A percentile compares a stretch with the other conserved stretches of the same genome.
phyloP scores from a whole-genome alignment of 2,888 invertebrate species.

The Apodemia hepburni region DNA sequence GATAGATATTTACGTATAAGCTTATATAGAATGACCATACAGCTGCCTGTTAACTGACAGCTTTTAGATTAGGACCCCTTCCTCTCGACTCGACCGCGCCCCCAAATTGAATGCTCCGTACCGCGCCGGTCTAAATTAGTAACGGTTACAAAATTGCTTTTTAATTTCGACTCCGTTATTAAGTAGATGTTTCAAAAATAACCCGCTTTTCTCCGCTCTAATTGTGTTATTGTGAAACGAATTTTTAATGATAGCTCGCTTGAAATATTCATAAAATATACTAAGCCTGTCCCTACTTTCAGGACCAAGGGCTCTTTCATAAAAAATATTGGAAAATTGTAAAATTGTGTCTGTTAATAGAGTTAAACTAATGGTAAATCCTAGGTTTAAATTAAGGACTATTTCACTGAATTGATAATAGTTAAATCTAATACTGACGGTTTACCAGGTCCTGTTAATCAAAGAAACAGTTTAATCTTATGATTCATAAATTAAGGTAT shows the following conservation, averaged over 20 bases:
- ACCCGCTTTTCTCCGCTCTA: constrained; percentile 18
- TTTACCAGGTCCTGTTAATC: no score
- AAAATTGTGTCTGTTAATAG: no score
- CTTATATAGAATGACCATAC: constrained; percentile 47
- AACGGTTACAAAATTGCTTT: constrained; percentile 77
- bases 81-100: constrained; percentile 40
- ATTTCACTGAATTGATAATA: no score
- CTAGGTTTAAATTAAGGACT: no score
- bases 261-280: background rate
- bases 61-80: constrained; percentile 73
- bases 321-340: no score
- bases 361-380: no score
- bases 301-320: no score
- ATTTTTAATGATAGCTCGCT: constrained; percentile 27
- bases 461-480: no score
- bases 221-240: constrained; percentile 24
- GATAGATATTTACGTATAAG: constrained; percentile 35
- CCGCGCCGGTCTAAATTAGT: constrained; percentile 71
- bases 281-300: background rate
- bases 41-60: constrained; percentile 72
- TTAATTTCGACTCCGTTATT: constrained; percentile 72
- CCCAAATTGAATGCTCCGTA: constrained; percentile 68
- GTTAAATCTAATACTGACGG: no score
- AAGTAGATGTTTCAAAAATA: constrained; percentile 47
- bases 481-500: no score